Evolutionary conservation across 2,113 vertebrate species (phyloP).

Genomic region (Amazona vittata): DNA sequence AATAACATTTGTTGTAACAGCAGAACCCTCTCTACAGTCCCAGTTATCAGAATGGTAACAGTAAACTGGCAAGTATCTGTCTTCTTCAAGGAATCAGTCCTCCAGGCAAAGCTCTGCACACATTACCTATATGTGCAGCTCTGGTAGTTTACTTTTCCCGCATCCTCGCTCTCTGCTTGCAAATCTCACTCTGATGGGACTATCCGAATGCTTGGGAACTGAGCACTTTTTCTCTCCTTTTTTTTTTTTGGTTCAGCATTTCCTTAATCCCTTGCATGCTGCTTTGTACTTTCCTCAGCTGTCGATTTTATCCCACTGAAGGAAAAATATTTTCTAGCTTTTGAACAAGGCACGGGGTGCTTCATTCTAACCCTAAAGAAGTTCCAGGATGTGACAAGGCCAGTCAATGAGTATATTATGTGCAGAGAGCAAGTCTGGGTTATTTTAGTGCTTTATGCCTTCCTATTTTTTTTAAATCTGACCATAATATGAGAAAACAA

Average conservation of each 20-base stretch:
- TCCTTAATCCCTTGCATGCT: not conserved
- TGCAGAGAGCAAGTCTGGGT: not conserved
- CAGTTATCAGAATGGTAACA: not conserved
- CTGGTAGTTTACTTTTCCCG: not conserved
- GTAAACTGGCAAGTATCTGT: not conserved
- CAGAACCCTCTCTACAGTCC: not conserved
- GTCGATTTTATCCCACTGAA: not conserved
- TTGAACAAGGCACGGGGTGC: not conserved
- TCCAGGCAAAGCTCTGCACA: not conserved
- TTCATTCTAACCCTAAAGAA: not conserved
- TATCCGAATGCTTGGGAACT: not conserved
- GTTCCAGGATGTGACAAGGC: not conserved
- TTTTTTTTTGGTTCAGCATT: not conserved
- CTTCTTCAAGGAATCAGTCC: not conserved
- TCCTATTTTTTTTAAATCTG: not conserved
- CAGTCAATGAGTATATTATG: not conserved
- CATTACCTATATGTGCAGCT: rapidly evolving
- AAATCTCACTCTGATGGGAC: not conserved
- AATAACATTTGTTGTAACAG: not conserved
- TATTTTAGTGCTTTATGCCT: not conserved
- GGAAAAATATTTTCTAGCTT: not conserved
- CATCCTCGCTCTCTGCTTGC: not conserved
- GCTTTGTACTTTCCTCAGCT: not conserved
- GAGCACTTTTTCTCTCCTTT: not conserved
- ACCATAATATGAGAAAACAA: not conserved